Conservation (phyloP, 2,113 vertebrate genomes). For the Clarias magur region DNA sequence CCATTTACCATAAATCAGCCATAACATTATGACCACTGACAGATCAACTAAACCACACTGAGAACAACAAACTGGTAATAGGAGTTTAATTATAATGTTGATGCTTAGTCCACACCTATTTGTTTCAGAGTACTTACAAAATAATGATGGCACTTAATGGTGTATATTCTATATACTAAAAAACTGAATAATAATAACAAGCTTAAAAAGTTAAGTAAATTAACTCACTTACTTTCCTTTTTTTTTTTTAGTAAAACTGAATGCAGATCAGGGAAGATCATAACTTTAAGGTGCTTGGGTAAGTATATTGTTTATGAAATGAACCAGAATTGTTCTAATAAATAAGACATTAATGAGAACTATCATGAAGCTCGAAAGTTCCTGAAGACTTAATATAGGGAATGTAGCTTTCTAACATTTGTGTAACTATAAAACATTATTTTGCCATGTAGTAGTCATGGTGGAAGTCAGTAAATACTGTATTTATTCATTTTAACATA, state of each 20-base stretch:
- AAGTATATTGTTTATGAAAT: conserved; percentile 42
- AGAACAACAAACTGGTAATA: no score
- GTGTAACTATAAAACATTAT: neutral
- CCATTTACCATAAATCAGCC: neutral
- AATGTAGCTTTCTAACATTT: neutral
- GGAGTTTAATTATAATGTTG: no score
- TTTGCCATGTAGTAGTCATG: neutral
- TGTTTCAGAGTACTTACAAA: neutral
- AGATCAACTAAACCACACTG: no score
- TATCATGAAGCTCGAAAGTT: neutral
- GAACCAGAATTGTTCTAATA: neutral
- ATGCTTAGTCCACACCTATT: neutral
- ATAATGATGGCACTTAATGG: neutral
- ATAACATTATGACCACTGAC: no score
- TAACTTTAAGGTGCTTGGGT: conserved; percentile 73
- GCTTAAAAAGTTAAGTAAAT: neutral
- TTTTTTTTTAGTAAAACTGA: conserved; percentile 63
- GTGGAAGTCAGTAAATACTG: neutral
- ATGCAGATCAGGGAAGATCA: conserved; percentile 70
- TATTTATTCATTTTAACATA: neutral
- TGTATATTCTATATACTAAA: neutral
- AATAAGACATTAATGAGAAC: neutral
- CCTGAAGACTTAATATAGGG: neutral
- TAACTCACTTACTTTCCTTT: conserved; percentile 15
- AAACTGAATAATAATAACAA: neutral